Evolutionary conservation across 2,113 vertebrate genomes (phyloP).

Genomic region (Ammodytes marinus): DNA sequence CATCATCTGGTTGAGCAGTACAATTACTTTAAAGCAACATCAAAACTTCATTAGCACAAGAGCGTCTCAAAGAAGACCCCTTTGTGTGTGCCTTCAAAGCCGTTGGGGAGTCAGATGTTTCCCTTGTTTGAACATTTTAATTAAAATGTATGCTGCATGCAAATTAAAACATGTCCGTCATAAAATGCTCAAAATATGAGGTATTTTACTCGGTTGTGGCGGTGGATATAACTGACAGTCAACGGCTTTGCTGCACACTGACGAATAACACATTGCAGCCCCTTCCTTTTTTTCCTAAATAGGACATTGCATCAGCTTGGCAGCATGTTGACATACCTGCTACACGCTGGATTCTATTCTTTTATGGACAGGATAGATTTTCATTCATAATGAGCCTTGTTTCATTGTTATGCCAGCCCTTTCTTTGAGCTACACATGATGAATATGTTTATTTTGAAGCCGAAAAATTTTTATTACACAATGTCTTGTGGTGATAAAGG

Average conservation of each 20-base stretch:
- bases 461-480: not conserved
- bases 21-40: not conserved
- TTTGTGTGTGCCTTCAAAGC: not conserved
- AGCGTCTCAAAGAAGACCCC: not conserved
- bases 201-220: no score
- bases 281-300: constrained; percentile 1
- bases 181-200: constrained; percentile 3
- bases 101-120: constrained; percentile 10
- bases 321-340: not conserved
- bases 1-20: constrained; percentile 22
- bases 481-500: not conserved
- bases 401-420: not conserved
- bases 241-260: not conserved
- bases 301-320: not conserved
- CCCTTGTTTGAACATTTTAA: constrained; percentile 10
- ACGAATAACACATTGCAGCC: not conserved
- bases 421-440: not conserved
- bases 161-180: not conserved
- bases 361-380: not conserved
- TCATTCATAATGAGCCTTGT: not conserved
- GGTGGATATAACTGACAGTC: not conserved
- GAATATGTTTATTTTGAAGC: not conserved
- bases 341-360: not conserved
- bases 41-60: not conserved
- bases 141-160: not conserved